Evolutionary conservation across 2,113 vertebrate genomes (phyloP), one percentile per base, ranked within the genome.

Genomic region (Raja brachyura): DNA sequence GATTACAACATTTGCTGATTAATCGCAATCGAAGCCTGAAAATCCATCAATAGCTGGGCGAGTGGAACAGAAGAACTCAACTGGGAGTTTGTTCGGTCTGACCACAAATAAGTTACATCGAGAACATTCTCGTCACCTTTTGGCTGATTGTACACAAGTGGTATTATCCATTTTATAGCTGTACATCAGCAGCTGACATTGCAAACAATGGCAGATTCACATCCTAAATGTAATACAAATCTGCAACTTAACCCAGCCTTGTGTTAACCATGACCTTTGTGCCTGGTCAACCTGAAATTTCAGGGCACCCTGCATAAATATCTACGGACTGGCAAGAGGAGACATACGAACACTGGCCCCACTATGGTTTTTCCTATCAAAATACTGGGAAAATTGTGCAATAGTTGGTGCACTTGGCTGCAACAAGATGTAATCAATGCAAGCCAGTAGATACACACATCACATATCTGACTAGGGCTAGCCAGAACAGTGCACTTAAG

Each of bases 351-450:
- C 18, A 54, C 28, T 18, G 11, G 83, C 28, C 39, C 90, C 39
- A 48, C 28, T 92, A 33, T 73, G 22, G 20, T 92, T 28, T 48
- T 92, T 92, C 83, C 83, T 92, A 48, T 73, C 63, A 48, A 73
- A 74, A 54, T 54, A 92, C 9, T 73, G 90, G 68, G 66, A 92
- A 48, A 68, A 74, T 92, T 74, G 90, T 92, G 90, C 90, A 73
- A 92, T 33, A 92, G 68, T 11, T 92, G 63, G 56, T 73, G 66
- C 73, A 3, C 54, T 48, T 73, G 66, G 63, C 88, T 48, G 68
- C 33, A 20, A 90, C 86, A 54, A 28, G 39, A 54, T 74, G 33
- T 54, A 13, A 54, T 74, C 68, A 48, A 92, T 68, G 90, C 31
- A 68, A 68, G 61, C 74, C 74, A 75, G 28, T 28, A 75, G 25